These are phyloP conservation scores for Miltochrista miniata DNA, from an alignment of 2,888 invertebrate genomes.

Conservation along the genomic window DNA sequence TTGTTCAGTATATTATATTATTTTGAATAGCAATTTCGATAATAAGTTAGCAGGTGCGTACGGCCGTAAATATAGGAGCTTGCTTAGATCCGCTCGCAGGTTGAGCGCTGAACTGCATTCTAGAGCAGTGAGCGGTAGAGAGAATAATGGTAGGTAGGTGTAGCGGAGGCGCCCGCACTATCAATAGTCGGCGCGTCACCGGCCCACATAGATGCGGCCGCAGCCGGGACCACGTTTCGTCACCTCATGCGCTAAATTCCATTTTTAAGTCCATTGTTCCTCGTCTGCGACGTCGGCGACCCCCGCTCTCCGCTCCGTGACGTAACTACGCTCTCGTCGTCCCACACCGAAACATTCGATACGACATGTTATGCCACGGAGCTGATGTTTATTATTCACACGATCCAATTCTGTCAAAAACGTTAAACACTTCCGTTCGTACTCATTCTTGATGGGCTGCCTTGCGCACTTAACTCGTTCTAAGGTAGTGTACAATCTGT, in stretches of 20 bases:
- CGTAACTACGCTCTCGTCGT: conserved; percentile 47
- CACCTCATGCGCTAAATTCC: conserved; percentile 69
- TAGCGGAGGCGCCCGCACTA: conserved; percentile 49
- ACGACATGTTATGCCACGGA: conserved; percentile 52
- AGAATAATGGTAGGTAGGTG: conserved; percentile 40
- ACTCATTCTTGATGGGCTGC: conserved; percentile 11
- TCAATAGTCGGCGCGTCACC: conserved; percentile 70
- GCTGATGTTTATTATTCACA: conserved; percentile 68
- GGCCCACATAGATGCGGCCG: conserved; percentile 65
- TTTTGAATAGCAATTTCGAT: conserved; percentile 28
- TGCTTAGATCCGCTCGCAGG: conserved; percentile 37
- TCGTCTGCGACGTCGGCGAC: conserved; percentile 40
- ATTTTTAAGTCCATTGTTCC: conserved; percentile 63
- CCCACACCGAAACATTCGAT: conserved; percentile 48
- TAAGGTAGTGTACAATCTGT: too few relatives aligned
- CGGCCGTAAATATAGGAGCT: conserved; percentile 27
- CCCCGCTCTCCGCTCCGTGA: conserved; percentile 40
- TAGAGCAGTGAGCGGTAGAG: conserved; percentile 45
- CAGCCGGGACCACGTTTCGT: conserved; percentile 63
- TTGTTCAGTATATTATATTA: too few relatives aligned
- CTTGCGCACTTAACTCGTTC: conserved; percentile 49
- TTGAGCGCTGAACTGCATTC: conserved; percentile 40
- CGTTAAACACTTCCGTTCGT: conserved; percentile 53
- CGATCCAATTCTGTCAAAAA: conserved; percentile 68
- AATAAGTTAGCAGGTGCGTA: conserved; percentile 17